A percentile compares a stretch with the other conserved stretches of the same genome.
phyloP scores from a whole-genome alignment of 2,888 invertebrate genomes.

The Hydrotaea diabolus region DNA sequence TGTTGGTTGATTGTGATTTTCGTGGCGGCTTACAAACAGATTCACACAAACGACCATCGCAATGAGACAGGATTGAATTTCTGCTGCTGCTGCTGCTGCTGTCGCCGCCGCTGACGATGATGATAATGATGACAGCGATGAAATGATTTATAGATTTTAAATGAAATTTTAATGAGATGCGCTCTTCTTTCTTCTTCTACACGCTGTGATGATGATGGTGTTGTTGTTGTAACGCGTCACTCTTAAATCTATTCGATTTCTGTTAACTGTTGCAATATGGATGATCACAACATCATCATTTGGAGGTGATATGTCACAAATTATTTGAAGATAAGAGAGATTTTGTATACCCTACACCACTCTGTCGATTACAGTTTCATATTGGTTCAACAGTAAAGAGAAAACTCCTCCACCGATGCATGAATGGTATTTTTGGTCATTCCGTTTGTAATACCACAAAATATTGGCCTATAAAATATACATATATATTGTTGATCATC shows the following conservation, averaged over 20 bases:
- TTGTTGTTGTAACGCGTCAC: constrained; percentile 3
- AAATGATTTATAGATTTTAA: constrained; percentile 66
- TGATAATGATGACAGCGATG: constrained; percentile 46
- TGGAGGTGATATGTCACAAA: not conserved
- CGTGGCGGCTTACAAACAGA: constrained; percentile 29
- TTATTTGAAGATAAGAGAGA: too few species aligned
- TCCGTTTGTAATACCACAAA: too few species aligned
- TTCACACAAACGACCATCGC: not conserved
- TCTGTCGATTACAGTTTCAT: too few species aligned
- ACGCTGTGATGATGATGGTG: not conserved
- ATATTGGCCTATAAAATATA: too few species aligned
- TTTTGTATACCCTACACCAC: too few species aligned
- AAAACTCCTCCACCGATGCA: too few species aligned
- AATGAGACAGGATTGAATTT: not conserved
- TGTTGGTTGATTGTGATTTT: constrained; percentile 37
- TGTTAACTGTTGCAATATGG: constrained; percentile 39
- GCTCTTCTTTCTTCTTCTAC: constrained; percentile 28
- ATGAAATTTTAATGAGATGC: constrained; percentile 68
- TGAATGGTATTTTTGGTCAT: too few species aligned
- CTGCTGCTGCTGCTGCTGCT: not conserved
- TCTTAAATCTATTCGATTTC: constrained; percentile 9
- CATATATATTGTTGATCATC: too few species aligned
- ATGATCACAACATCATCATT: constrained; percentile 52
- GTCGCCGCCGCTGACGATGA: not conserved
- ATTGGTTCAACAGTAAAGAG: too few species aligned